Evolutionary conservation across 2,113 vertebrate species (phyloP), one percentile per base, ranked within the genome.

Genomic region (Choloepus hoffmanni): DNA sequence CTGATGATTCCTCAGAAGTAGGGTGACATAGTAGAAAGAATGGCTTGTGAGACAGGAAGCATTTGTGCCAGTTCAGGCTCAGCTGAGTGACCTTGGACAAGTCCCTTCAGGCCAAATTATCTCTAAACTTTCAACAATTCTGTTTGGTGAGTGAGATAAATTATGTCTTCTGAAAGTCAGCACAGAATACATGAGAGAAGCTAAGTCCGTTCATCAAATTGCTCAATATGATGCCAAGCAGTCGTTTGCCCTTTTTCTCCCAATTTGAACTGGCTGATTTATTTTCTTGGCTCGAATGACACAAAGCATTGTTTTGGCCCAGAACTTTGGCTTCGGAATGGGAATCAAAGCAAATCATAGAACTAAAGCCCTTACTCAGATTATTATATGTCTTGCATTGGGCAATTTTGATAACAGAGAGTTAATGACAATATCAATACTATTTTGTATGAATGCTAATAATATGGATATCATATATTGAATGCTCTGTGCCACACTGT

Each of bases 271-370:
- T 77, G 28, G 30, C 13, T 67, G 45, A 94, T 77, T 85, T 85
- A 85, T 82, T 86, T 86, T 92, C 85, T 90, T 76, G 45, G 78
- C 28, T 95, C 92, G n/a, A 82, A 83, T 81, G 60, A 82, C 36
- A 94, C 5, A 85, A 68, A 18, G 12, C 26, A n/a, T 9, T 83
- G 26, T 76, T 95, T 73, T 83, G 40, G 45, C 30, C 19, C 79
- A 85, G 45, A 89, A 81, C 13, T 83, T 91, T 81, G 33, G 55
- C 26, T 86, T 70, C 95, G 45, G 24, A 62, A 79, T 73, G 55
- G 45, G 33, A 93, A 95, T 68, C 10, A 77, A 88, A 88, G 7
- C 28, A 83, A 95, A 76, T 77, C 81, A 94, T 30, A 82, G 43
- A 90, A 78, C 73, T 78, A 87, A 86, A 89, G 33, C 1, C 78